Conservation (phyloP, 2,888 invertebrate species). For the Clistopyga incitator region DNA sequence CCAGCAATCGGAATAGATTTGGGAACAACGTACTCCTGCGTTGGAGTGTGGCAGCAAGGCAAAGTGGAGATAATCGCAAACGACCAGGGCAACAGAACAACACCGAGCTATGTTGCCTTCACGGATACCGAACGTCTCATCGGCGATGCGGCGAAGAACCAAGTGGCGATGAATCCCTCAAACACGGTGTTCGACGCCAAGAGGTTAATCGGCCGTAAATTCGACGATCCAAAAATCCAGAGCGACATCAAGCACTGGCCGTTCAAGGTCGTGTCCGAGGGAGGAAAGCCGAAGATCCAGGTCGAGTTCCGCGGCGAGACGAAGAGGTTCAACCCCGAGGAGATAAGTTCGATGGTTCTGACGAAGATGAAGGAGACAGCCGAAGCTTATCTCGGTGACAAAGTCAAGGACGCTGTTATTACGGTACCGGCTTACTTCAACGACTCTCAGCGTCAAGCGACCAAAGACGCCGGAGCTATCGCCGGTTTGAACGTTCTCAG, state of each 20-base stretch:
- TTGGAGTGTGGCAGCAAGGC: slow-evolving; percentile 13
- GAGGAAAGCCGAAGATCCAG: slow-evolving; percentile 89
- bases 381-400: slow-evolving; percentile 89
- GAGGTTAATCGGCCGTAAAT: slow-evolving; percentile 84
- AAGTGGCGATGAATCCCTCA: slow-evolving; percentile 3
- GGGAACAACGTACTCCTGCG: slow-evolving; percentile 10
- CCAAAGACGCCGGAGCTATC: slow-evolving; percentile 89
- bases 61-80: slow-evolving; percentile 13
- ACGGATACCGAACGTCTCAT: background rate
- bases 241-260: slow-evolving; percentile 93
- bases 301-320: slow-evolving; percentile 88
- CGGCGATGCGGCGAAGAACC: slow-evolving; percentile 16
- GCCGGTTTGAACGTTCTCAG: slow-evolving; percentile 88
- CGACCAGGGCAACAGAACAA: slow-evolving; percentile 16
- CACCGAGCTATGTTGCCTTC: slow-evolving; percentile 1
- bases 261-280: slow-evolving; percentile 89
- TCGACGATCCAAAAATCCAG: slow-evolving; percentile 90
- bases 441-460: slow-evolving; percentile 81
- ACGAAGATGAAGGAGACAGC: slow-evolving; percentile 88
- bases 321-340: slow-evolving; percentile 87
- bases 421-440: slow-evolving; percentile 89
- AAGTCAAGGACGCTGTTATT: slow-evolving; percentile 90
- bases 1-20: slow-evolving; percentile 15
- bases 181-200: slow-evolving; percentile 50
- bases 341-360: slow-evolving; percentile 84